phyloP scores from a whole-genome alignment of 2,797 vertebrate genomes.

The Poeciliopsis paucimaculata region DNA sequence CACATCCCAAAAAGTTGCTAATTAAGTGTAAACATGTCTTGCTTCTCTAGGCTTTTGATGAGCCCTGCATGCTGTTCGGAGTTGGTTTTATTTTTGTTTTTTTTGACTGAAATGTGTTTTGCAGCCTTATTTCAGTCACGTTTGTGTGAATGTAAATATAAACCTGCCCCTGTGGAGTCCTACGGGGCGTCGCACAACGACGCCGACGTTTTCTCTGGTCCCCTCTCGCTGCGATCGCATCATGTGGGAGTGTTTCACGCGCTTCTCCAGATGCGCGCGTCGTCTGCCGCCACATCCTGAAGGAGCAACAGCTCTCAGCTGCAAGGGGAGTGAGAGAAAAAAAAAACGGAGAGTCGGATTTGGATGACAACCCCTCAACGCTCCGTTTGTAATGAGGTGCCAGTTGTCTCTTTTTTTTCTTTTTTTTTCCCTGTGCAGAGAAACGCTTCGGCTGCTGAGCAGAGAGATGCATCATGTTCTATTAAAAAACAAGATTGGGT shows the following conservation, averaged over 20 bases:
- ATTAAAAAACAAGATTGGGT: slow-evolving; percentile 59
- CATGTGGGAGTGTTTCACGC: slow-evolving; percentile 9
- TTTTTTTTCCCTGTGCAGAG: background rate
- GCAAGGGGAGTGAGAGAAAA: background rate
- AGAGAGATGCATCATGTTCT: slow-evolving; percentile 20
- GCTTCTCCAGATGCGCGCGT: background rate
- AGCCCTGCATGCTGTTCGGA: slow-evolving; percentile 11
- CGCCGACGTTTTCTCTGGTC: slow-evolving; percentile 41
- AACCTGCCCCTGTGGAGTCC: slow-evolving; percentile 31
- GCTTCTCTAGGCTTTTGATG: slow-evolving; percentile 1
- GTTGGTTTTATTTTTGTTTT: slow-evolving; percentile 13
- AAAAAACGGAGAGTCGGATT: slow-evolving; percentile 6
- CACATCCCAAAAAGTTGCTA: slow-evolving; percentile 24
- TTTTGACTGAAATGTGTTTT: slow-evolving; percentile 41
- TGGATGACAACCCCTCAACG: slow-evolving; percentile 16
- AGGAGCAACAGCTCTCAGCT: background rate
- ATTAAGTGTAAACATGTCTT: slow-evolving; percentile 23
- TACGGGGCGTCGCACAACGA: slow-evolving; percentile 22
- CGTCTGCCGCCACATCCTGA: slow-evolving; percentile 4
- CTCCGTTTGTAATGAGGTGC: slow-evolving; percentile 17
- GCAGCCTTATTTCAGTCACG: slow-evolving; percentile 40
- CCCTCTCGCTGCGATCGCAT: slow-evolving; percentile 12
- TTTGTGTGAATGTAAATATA: slow-evolving; percentile 62
- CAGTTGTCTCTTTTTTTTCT: slow-evolving; percentile 15
- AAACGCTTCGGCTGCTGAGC: slow-evolving; percentile 39